Evolutionary conservation across 2,797 vertebrate species (phyloP).

Genomic region (Gallirallus australis): DNA sequence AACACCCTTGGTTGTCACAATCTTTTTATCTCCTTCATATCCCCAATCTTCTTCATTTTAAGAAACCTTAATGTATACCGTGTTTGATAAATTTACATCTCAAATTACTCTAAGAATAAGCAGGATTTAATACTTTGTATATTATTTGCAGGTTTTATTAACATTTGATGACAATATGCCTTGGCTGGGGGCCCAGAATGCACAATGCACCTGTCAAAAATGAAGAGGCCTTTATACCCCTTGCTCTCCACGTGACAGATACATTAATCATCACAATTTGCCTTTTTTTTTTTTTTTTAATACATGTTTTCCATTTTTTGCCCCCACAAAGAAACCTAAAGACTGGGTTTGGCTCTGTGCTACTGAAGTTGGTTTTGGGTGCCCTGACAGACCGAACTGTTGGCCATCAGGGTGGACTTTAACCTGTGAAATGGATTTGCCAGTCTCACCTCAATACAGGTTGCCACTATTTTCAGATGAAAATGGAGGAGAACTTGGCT

Average conservation of each 20-base stretch:
- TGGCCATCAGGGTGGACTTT: neutral
- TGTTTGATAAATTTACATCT: slow-evolving; percentile 35
- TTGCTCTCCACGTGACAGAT: neutral
- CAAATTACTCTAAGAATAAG: slow-evolving; percentile 45
- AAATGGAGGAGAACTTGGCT: neutral
- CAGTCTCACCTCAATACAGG: neutral
- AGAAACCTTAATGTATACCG: slow-evolving; percentile 2
- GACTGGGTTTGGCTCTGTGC: neutral
- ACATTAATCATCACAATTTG: slow-evolving; percentile 41
- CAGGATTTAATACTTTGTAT: slow-evolving; percentile 65
- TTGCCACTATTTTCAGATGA: neutral
- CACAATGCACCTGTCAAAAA: slow-evolving; percentile 74
- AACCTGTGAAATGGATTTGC: neutral
- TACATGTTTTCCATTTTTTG: too few relatives aligned
- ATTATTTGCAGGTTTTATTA: slow-evolving; percentile 70
- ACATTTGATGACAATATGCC: slow-evolving; percentile 69
- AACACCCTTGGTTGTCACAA: neutral
- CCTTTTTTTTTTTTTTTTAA: neutral
- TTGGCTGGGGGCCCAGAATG: slow-evolving; percentile 66
- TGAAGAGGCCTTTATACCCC: slow-evolving; percentile 66
- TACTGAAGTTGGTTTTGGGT: neutral
- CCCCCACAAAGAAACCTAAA: neutral
- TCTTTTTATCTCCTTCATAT: slow-evolving; percentile 9
- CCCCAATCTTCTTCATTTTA: slow-evolving; percentile 23
- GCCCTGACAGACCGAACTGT: neutral